Percentiles rank a stretch among this genome's conserved stretches.
These are phyloP conservation scores for Montipora sp. DNA, from an alignment of 64 coral and sea anemone genomes.

Conservation along the genomic window DNA sequence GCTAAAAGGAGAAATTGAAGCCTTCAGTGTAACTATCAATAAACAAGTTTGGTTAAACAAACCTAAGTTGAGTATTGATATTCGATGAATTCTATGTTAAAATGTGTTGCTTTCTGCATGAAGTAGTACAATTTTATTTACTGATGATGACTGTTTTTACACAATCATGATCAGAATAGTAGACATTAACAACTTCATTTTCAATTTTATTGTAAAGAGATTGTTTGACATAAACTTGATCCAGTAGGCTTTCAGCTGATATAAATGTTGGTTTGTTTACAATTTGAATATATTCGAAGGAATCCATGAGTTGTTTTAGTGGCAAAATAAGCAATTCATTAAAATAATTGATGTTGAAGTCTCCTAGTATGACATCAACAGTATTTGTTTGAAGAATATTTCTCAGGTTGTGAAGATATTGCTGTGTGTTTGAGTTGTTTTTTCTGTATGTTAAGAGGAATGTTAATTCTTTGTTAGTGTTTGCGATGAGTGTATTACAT, in stretches of 20 bases:
- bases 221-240: conserved; percentile 40
- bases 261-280: conserved; percentile 72
- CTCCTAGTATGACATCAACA: conserved; percentile 54
- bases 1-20: not conserved
- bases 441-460: not conserved
- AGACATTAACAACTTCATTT: conserved; percentile 16
- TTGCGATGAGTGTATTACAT: not conserved
- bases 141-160: not conserved
- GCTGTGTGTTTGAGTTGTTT: conserved; percentile 4
- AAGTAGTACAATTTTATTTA: not conserved
- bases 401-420: not conserved
- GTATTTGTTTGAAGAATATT: conserved; percentile 23
- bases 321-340: conserved; percentile 19
- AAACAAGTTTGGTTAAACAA: conserved; percentile 12
- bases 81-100: not conserved
- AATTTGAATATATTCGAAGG: conserved; percentile 40
- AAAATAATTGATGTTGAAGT: conserved; percentile 67
- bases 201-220: not conserved
- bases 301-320: conserved; percentile 37
- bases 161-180: conserved; percentile 21
- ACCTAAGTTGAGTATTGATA: conserved; percentile 12
- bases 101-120: not conserved
- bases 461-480: not conserved
- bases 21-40: conserved; percentile 7
- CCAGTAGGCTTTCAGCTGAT: conserved; percentile 18